Evolutionary conservation across 2,888 invertebrate species (phyloP).

Genomic region (Himalopsyche anomala): DNA sequence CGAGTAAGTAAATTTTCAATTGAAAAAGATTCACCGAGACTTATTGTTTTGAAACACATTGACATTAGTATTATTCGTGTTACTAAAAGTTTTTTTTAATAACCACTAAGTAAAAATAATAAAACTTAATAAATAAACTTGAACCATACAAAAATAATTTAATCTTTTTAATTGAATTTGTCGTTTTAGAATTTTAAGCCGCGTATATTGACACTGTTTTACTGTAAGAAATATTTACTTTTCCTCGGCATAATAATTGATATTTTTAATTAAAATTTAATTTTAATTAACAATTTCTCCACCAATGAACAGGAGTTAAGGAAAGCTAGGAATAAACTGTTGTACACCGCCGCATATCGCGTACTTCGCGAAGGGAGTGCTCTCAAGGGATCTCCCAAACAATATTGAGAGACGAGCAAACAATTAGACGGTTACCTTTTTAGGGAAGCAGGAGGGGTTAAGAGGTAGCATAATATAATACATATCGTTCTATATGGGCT

Average conservation of each 20-base stretch:
- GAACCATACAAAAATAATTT: too few relatives aligned
- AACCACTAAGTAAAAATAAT: too few relatives aligned
- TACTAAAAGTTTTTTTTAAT: too few relatives aligned
- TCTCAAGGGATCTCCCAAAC: slow-evolving; percentile 64
- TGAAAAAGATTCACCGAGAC: too few relatives aligned
- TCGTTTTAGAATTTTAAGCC: too few relatives aligned
- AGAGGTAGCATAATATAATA: slow-evolving; percentile 61
- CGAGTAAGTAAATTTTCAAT: too few relatives aligned
- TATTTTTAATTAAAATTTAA: slow-evolving; percentile 31
- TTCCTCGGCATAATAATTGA: background rate
- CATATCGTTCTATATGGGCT: slow-evolving; percentile 48
- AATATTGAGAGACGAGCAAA: slow-evolving; percentile 66
- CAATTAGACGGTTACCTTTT: slow-evolving; percentile 66
- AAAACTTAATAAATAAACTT: too few relatives aligned
- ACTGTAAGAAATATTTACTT: background rate
- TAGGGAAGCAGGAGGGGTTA: slow-evolving; percentile 64
- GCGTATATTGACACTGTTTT: too few relatives aligned
- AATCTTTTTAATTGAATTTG: too few relatives aligned
- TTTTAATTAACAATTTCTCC: slow-evolving; percentile 31
- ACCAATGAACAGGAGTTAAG: slow-evolving; percentile 50
- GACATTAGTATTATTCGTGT: too few relatives aligned
- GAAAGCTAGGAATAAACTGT: slow-evolving; percentile 58
- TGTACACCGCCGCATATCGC: slow-evolving; percentile 56
- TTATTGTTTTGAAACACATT: too few relatives aligned
- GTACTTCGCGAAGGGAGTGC: slow-evolving; percentile 57